phyloP scores from a whole-genome alignment of 2,113 vertebrate species.

The Jacana jacana region DNA sequence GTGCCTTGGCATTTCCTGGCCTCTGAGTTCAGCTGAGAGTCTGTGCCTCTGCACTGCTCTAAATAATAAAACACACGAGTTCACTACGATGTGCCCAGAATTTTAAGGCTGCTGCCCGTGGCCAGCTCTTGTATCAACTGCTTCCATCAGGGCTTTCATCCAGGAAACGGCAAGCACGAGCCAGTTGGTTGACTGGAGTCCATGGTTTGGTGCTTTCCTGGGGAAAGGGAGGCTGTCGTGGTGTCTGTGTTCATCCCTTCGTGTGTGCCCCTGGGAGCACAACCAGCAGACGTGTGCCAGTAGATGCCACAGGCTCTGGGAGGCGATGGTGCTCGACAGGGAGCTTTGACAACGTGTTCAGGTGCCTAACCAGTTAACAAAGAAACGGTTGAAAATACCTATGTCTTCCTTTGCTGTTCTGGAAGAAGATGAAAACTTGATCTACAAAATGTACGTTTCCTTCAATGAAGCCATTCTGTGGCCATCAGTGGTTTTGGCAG shows the following conservation, averaged over 20 bases:
- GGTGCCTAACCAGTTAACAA: not conserved
- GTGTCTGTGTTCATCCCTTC: not conserved
- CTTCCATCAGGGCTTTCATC: not conserved
- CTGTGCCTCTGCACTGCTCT: not conserved
- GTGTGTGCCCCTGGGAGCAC: not conserved
- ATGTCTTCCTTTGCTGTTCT: not conserved
- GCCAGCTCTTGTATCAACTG: not conserved
- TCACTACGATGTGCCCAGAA: not conserved
- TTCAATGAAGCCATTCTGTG: not conserved
- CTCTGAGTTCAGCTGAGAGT: not conserved
- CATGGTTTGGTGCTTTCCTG: not conserved
- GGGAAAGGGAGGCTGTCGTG: not conserved
- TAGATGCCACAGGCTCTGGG: not conserved
- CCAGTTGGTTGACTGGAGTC: not conserved
- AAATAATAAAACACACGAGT: not conserved
- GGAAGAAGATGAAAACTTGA: not conserved
- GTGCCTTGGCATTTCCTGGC: not conserved
- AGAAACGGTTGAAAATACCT: not conserved
- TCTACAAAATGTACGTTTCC: not conserved
- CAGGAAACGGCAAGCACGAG: not conserved
- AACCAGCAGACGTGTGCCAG: not conserved
- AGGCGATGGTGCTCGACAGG: rapidly evolving
- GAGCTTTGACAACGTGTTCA: rapidly evolving
- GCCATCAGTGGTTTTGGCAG: not conserved
- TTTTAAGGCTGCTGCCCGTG: not conserved